These are phyloP conservation scores for Poeciliopsis presidionis DNA, from an alignment of 2,797 vertebrate species.

Conservation along the genomic window DNA sequence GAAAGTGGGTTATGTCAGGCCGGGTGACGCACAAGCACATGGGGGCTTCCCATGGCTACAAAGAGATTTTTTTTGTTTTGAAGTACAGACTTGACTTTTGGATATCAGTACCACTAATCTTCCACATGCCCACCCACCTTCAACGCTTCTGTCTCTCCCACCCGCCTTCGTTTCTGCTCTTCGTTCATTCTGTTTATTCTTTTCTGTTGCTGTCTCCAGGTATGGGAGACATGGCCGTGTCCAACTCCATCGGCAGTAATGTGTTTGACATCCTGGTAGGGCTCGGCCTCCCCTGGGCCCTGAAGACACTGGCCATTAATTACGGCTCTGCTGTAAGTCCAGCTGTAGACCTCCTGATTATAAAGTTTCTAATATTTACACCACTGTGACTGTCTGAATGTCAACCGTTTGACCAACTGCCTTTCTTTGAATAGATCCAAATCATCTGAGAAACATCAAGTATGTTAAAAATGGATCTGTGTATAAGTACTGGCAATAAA, in stretches of 20 bases:
- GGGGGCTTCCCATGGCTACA: neutral
- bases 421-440: neutral
- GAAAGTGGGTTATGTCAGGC: neutral
- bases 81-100: neutral
- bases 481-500: neutral
- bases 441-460: neutral
- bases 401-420: neutral
- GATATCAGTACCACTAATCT: constrained; percentile 1
- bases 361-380: neutral
- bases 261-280: constrained; percentile 96
- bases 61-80: neutral
- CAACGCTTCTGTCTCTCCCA: neutral
- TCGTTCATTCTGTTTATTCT: constrained; percentile 36
- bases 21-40: neutral
- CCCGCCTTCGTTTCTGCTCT: constrained; percentile 5
- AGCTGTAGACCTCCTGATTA: neutral
- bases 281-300: constrained; percentile 90
- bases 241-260: constrained; percentile 95
- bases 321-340: constrained; percentile 90
- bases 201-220: constrained; percentile 72
- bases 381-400: neutral
- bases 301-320: constrained; percentile 92
- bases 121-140: neutral
- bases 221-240: constrained; percentile 97
- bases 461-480: neutral